Base-by-base conservation (phyloP, 2,797 vertebrate species). In the Semotilus atromaculatus region DNA sequence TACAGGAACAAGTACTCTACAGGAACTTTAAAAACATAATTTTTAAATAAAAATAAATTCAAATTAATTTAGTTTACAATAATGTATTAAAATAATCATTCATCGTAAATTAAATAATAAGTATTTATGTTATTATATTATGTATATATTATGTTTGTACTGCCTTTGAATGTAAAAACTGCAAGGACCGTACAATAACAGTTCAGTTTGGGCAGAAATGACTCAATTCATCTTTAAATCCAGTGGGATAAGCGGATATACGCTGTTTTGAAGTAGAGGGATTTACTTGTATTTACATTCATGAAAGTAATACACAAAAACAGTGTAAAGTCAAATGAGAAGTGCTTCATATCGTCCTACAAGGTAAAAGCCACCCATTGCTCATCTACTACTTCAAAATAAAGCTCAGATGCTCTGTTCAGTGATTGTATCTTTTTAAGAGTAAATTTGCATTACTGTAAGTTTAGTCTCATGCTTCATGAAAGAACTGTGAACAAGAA, bases 351-450 rank as follows among this genome's bases (percentile, higher is more conserved):
- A 29, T 38, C 68, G 1, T 16, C 36, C 38, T n/a, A 60, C 18
- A 74, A 64, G 40, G 70, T 60, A 73, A 72, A 71, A 62, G 70
- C 74, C 16, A 4, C 4, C 13, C n/a, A 60, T 19, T 82, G 31
- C 21, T 36, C 31, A 64, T 64, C 29, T 60, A 48, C 21, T 31
- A 62, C 40, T 82, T 23, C 5, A 48, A 36, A 73, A 62, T n/a
- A 74, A 60, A 48, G 74, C 7, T 64, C 36, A 66, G 29, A 48
- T 36, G 55, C 58, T 82, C 40, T 51, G 58, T 51, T 74, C 29
- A 51, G 70, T n/a, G 8, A 48, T 82, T 74, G n/a, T 13, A 48
- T 31, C 58, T 38, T 82, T 66, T 73, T 43, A 83, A 29, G 45
- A 29, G 31, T 38, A 38, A 13, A 82, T 66, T 38, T 66, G 38